Evolutionary conservation across 2,888 invertebrate genomes (phyloP).

Genomic region (Drosophila siamana): DNA sequence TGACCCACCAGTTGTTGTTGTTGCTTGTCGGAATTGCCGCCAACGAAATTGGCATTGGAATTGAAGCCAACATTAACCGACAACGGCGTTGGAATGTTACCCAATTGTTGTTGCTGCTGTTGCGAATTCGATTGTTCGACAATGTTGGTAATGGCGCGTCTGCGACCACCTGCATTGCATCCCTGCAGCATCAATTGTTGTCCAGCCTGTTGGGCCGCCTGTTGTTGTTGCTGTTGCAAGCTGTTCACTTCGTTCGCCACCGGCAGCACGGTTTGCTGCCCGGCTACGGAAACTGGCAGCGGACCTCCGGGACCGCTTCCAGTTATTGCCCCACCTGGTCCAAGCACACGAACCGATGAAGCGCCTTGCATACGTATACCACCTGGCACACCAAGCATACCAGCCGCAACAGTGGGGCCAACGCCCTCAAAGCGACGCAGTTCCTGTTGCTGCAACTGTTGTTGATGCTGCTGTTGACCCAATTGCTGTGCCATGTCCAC

Average conservation of each 20-base stretch:
- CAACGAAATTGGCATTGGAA: constrained; percentile 77
- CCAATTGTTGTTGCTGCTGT: constrained; percentile 59
- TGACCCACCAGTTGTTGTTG: constrained; percentile 57
- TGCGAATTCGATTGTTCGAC: constrained; percentile 69
- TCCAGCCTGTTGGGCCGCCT: constrained; percentile 45
- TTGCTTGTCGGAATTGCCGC: constrained; percentile 43
- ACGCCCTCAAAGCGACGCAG: constrained; percentile 82
- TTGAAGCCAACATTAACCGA: constrained; percentile 84
- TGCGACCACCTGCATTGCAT: constrained; percentile 71
- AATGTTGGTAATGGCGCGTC: constrained; percentile 65
- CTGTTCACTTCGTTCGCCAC: constrained; percentile 61
- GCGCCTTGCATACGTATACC: constrained; percentile 84
- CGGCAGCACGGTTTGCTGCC: constrained; percentile 55
- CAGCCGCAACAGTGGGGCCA: constrained; percentile 52
- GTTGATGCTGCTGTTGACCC: constrained; percentile 65
- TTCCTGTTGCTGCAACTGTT: constrained; percentile 74
- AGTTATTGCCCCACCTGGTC: constrained; percentile 54
- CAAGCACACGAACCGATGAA: constrained; percentile 76
- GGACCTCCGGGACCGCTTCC: constrained; percentile 43
- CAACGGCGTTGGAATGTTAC: constrained; percentile 84
- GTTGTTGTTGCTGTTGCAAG: constrained; percentile 63
- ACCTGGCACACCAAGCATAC: constrained; percentile 50
- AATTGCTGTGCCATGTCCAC: constrained; percentile 76
- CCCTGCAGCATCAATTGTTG: constrained; percentile 65
- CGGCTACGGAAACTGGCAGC: constrained; percentile 44